These are phyloP conservation scores for Monarcha castaneiventris DNA, from an alignment of 2,113 vertebrate genomes.

Conservation along the genomic window DNA sequence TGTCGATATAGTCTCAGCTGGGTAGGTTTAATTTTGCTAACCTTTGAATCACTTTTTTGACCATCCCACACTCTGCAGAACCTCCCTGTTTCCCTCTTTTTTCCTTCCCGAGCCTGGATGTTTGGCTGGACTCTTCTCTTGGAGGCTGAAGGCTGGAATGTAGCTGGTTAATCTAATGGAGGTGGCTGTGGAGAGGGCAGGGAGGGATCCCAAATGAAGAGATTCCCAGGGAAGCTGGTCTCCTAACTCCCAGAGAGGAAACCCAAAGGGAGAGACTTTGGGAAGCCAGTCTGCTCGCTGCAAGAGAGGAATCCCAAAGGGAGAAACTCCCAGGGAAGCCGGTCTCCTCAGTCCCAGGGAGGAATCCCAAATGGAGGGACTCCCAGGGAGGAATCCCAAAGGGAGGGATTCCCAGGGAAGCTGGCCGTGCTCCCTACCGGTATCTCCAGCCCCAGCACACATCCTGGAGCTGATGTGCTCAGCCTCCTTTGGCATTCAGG, in stretches of 20 bases:
- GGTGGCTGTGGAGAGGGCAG: neutral
- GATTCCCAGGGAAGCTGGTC: no score
- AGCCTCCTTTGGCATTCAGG: neutral
- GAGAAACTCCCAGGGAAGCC: neutral
- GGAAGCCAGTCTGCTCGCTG: neutral
- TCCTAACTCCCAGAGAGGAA: neutral
- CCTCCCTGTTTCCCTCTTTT: neutral
- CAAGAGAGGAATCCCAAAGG: neutral
- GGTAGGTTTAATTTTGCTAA: neutral
- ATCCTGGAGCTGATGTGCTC: rapidly evolving
- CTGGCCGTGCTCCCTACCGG: neutral
- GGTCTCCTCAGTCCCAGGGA: rapidly evolving
- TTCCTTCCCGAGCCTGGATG: neutral
- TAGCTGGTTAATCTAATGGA: neutral
- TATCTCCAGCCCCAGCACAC: rapidly evolving
- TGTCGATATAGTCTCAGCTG: neutral
- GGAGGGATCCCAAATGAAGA: neutral
- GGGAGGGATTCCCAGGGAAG: neutral
- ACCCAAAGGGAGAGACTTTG: neutral
- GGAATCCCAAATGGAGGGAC: neutral
- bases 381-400: neutral
- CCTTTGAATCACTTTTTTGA: neutral
- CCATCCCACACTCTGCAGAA: neutral
- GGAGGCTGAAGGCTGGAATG: rapidly evolving
- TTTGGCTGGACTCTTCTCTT: neutral